Evolutionary conservation across 2,888 invertebrate species (phyloP), one percentile per base, ranked within the genome.

Genomic region (Micropterix aruncella): DNA sequence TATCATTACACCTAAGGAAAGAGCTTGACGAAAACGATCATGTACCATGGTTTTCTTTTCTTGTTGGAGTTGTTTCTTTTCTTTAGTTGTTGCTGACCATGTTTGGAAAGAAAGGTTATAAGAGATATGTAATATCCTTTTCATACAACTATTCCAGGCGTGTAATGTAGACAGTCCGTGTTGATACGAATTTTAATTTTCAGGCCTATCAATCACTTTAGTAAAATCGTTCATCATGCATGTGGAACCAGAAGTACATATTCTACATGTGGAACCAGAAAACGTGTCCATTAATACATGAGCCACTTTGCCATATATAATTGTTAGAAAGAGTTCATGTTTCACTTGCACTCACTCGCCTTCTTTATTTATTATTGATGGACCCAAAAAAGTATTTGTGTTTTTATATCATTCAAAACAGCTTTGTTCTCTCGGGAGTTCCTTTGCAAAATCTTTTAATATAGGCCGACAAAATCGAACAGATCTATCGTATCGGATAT

Each of bases 241-340:
- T 37, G 51, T 51, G 38, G 39, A n/a, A n/a, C n/a, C 51, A 19
- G 52, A 51, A 9, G 47, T 44, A 48, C 52, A 51, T 17, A 44
- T 38, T 27, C 16, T 44, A 41, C 46, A 48, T 36, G 38, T n/a
- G 12, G 48, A 38, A 38, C 42, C 38, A 36, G 48, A 44, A 41
- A 46, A 36, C 12, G 44, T 46, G 15, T 46, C 49, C 18, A 52
- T 51, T 43, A 52, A 44, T 19, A 49, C 42, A 38, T 46, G 44
- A 27, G 47, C 46, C 17, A 50, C 52, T 43, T 52, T 53, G 1
- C 51, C 52, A 42, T 54, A 50, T 40, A 51, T 51, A 52, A 52
- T 52, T 19, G 52, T 52, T 14, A 54, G 41, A 49, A 51, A 53
- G 17, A 53, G 47, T 48, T 53, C 44, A 44, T 52, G 49, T 16